A percentile compares a stretch with the other conserved stretches of the same genome.
Evolutionary conservation across 2,797 vertebrate genomes (phyloP).

Genomic region (Hydrolagus colliei): DNA sequence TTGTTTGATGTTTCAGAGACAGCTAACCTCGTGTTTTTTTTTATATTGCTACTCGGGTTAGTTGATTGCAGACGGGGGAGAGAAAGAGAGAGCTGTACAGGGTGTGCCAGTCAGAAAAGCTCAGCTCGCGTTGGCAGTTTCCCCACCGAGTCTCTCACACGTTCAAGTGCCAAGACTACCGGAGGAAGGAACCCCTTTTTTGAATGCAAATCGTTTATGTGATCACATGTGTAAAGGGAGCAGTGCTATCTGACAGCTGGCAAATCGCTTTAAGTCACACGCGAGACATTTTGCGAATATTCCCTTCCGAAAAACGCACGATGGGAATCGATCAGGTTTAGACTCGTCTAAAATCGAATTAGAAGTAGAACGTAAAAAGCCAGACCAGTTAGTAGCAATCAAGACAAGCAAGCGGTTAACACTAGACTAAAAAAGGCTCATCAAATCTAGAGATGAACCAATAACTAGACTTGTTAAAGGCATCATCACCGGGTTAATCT

Average conservation of each 20-base stretch:
- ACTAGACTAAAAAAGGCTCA: background rate
- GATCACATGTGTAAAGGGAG: background rate
- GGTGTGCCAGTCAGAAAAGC: no score
- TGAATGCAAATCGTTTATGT: background rate
- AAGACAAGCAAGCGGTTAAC: background rate
- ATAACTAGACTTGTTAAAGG: background rate
- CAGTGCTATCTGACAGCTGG: background rate
- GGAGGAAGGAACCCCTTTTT: no score
- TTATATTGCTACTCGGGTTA: no score
- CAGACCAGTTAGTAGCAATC: background rate
- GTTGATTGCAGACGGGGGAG: no score
- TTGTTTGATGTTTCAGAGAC: no score
- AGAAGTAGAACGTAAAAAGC: background rate
- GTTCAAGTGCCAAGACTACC: no score
- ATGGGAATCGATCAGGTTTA: background rate
- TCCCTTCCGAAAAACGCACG: no score
- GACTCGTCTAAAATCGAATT: background rate
- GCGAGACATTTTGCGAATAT: background rate
- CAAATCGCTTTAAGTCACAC: background rate
- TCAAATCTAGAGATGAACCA: background rate
- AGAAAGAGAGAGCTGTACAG: no score
- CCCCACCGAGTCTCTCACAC: no score
- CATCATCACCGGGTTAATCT: conserved; percentile 13
- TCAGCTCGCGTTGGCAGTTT: no score
- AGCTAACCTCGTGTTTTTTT: no score